Evolutionary conservation across 2,888 invertebrate genomes (phyloP).

Genomic region (Mythimna albipuncta): DNA sequence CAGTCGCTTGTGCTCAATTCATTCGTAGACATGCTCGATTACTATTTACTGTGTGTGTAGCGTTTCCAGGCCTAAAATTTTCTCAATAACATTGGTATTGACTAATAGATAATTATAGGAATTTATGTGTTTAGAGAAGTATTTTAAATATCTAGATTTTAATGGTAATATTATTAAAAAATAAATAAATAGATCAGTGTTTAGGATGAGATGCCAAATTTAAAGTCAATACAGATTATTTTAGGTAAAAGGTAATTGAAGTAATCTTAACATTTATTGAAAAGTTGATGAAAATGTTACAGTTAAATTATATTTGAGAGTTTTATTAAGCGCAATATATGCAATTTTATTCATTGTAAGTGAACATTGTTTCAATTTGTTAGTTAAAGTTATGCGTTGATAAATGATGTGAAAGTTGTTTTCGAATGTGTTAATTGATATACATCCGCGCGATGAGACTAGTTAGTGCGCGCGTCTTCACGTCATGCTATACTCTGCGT

Average conservation of each 20-base stretch:
- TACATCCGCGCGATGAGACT: conserved; percentile 61
- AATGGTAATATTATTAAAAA: conserved; percentile 85
- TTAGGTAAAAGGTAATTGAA: conserved; percentile 91
- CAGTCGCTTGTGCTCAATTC: conserved; percentile 77
- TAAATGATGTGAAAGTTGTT: conserved; percentile 83
- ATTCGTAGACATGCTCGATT: conserved; percentile 67
- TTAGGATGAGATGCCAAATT: conserved; percentile 92
- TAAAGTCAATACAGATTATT: conserved; percentile 92
- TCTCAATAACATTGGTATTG: conserved; percentile 88
- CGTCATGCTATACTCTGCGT: conserved; percentile 56
- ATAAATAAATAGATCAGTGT: conserved; percentile 88
- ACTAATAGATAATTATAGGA: conserved; percentile 89
- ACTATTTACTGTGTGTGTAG: conserved; percentile 79
- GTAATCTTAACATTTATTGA: conserved; percentile 90
- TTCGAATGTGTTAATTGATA: conserved; percentile 69
- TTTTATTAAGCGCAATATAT: conserved; percentile 90
- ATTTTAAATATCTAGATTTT: conserved; percentile 90
- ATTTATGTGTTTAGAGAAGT: conserved; percentile 91
- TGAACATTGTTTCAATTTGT: conserved; percentile 90
- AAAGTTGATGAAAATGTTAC: conserved; percentile 90
- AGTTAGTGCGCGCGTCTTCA: conserved; percentile 56
- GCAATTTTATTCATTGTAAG: conserved; percentile 90
- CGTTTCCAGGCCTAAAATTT: conserved; percentile 88
- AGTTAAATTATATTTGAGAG: conserved; percentile 91
- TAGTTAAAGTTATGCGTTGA: conserved; percentile 90